Evolutionary conservation across 2,113 vertebrate genomes (phyloP), one percentile per base, ranked within the genome.

Genomic region (Gambusia affinis): DNA sequence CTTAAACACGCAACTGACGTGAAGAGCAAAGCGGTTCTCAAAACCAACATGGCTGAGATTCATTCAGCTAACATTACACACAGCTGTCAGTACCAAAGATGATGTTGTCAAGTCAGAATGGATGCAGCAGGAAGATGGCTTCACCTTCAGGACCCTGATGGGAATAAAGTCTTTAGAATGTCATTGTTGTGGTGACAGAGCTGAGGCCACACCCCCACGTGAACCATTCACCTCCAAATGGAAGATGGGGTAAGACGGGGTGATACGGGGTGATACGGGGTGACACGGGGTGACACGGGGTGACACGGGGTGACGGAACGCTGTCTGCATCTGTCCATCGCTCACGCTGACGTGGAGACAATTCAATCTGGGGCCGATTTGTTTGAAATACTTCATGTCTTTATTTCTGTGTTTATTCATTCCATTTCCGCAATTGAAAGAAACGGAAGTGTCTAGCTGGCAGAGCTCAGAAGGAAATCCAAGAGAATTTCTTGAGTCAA

Each of bases 161-260:
- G 10, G 60, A 73, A 84, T 64, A 73, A 70, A 83, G 85, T 80
- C 85, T 85, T 85, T 65, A 44, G 76, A 42, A 71, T 78, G 74
- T 78, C 83, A 86, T 90, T 89, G 89, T 87, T 60, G 35, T 70
- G 66, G 83, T 91, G 91, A 89, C 91, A 89, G 67, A 70, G 37
- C 64, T 29, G 62, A 0, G 54, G 35, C 63, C 37, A 64, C 10
- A 64, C 37, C 64, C 60, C n/a, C 1, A 22, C 72, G 82, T 76
- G 78, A 88, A 76, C 82, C 67, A 81, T 81, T 87, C 82, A 71
- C 75, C 47, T 72, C 60, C 70, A 63, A 74, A 79, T 73, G 75
- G 54, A 78, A 76, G 80, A 35, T 7, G 33, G 42, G 73, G 67
- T 62, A 78, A 76, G 80, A 35, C 33, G 33, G 42, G 73, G 67